A percentile compares a stretch with the other conserved stretches of the same genome.
phyloP scores from a whole-genome alignment of 2,113 vertebrate species.

The Phyllopteryx taeniolatus region DNA sequence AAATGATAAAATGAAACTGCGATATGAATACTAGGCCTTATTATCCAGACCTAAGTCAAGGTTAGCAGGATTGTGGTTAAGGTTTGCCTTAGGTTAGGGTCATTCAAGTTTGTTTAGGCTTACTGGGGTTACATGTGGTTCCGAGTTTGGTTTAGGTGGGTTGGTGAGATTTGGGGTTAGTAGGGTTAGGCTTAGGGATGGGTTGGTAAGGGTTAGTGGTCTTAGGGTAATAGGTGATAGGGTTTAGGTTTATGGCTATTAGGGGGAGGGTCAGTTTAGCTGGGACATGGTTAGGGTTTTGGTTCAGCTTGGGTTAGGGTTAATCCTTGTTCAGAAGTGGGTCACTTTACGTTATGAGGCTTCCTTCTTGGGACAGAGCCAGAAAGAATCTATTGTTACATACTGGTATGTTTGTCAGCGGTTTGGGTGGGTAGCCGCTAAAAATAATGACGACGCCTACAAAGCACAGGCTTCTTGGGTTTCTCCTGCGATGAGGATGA shows the following conservation, averaged over 20 bases:
- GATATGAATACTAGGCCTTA: too few species aligned
- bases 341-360: conserved; percentile 40
- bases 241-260: neutral
- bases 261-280: neutral
- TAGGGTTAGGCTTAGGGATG: too few species aligned
- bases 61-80: too few species aligned
- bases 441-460: conserved; percentile 23
- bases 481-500: conserved; percentile 12
- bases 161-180: too few species aligned
- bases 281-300: too few species aligned
- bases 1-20: too few species aligned
- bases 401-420: conserved; percentile 29
- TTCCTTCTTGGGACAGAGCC: conserved; percentile 35
- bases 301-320: neutral
- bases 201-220: neutral
- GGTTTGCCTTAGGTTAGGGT: too few species aligned
- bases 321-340: conserved; percentile 24
- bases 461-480: neutral
- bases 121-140: too few species aligned
- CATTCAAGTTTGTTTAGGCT: too few species aligned
- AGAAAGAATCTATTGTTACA: conserved; percentile 36
- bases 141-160: too few species aligned
- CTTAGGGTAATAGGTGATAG: neutral
- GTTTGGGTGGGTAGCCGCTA: conserved; percentile 32
- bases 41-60: too few species aligned